A percentile compares a stretch with the other conserved stretches of the same genome.
These are phyloP conservation scores for Corythoichthys haematopterus DNA, from an alignment of 2,113 vertebrate genomes.

Conservation along the genomic window DNA sequence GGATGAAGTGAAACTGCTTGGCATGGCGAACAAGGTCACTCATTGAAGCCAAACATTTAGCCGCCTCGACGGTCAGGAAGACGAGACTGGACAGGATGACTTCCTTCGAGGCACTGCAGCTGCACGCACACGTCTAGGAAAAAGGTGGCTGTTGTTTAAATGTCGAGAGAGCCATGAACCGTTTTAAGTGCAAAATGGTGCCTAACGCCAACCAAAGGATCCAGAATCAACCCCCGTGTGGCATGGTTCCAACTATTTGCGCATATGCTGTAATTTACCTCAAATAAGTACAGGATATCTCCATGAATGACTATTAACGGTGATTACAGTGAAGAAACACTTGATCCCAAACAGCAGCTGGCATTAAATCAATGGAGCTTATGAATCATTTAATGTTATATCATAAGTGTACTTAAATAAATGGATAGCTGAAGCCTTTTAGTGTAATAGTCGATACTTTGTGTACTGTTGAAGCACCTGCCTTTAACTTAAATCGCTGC, in stretches of 20 bases:
- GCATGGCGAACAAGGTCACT: neutral
- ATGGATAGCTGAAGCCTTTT: neutral
- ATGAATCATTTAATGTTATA: neutral
- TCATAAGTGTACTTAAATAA: neutral
- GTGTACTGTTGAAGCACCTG: too few relatives aligned
- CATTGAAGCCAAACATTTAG: slow-evolving; percentile 29
- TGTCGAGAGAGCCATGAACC: neutral
- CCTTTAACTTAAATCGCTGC: neutral
- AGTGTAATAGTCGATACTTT: neutral
- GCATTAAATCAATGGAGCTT: slow-evolving; percentile 3
- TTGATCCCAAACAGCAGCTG: neutral
- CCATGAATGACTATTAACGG: neutral
- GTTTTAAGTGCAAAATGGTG: neutral
- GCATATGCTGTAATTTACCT: neutral
- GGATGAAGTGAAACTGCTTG: neutral
- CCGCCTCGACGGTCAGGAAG: slow-evolving; percentile 14
- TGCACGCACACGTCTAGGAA: slow-evolving; percentile 24
- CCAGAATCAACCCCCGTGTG: neutral
- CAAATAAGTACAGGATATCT: too few relatives aligned
- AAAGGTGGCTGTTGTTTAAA: neutral
- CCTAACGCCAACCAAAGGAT: too few relatives aligned
- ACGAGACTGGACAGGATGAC: slow-evolving; percentile 18
- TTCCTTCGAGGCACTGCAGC: slow-evolving; percentile 42
- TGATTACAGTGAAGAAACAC: neutral
- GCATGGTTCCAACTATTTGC: neutral